These are phyloP conservation scores for Boloria selene DNA, from an alignment of 2,888 invertebrate species.

Conservation along the genomic window DNA sequence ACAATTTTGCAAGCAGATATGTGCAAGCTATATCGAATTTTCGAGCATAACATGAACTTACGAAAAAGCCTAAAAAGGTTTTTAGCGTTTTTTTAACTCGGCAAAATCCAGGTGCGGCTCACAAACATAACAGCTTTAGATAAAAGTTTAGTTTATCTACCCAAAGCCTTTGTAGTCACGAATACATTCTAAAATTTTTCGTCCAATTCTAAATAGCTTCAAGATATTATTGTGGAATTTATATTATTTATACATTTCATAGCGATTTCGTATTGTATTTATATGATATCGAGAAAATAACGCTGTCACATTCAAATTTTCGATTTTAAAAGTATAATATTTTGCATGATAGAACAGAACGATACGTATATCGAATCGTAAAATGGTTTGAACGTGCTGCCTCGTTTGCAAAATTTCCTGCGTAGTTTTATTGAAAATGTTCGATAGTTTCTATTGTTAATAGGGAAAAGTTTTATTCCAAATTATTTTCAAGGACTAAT, in stretches of 20 bases:
- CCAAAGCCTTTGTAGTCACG: not conserved
- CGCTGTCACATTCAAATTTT: conserved; percentile 6
- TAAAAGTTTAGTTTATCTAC: conserved; percentile 3
- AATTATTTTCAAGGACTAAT: conserved; percentile 3
- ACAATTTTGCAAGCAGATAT: not conserved
- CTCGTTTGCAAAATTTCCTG: conserved; percentile 22
- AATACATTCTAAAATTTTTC: not conserved
- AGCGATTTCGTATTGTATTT: no score
- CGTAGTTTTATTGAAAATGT: not conserved
- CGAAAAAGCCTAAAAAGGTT: conserved; percentile 16
- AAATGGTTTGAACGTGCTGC: conserved; percentile 20
- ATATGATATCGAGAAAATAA: not conserved
- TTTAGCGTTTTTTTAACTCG: conserved; percentile 12
- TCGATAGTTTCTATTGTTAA: conserved; percentile 14
- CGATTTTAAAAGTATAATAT: conserved; percentile 11
- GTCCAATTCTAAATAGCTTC: no score
- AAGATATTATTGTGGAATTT: no score
- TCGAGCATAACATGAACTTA: conserved; percentile 6
- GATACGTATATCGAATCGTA: conserved; percentile 10
- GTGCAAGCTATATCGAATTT: conserved; percentile 1
- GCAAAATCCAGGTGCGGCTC: conserved; percentile 7
- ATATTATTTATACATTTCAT: no score
- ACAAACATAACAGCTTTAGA: conserved; percentile 8
- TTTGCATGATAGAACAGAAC: conserved; percentile 21
- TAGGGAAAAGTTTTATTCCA: conserved; percentile 4